Evolutionary conservation across 2,113 vertebrate species (phyloP).

Genomic region (Labeo rohita): DNA sequence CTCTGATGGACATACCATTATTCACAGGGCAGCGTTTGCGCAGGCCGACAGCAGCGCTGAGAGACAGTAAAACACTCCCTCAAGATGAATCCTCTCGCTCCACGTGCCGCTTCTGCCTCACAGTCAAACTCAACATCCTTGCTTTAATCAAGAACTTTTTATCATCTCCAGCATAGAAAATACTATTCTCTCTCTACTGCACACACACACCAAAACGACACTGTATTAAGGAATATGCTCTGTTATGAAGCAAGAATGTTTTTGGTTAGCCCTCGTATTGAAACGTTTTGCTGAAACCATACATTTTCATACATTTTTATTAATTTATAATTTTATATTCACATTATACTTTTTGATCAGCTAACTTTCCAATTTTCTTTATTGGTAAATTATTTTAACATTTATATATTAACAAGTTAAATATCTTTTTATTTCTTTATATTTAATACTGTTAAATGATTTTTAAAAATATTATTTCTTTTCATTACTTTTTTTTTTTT

Average conservation of each 20-base stretch:
- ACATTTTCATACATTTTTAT: no score
- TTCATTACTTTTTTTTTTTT: no score
- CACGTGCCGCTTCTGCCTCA: slow-evolving; percentile 50
- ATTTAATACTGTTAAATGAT: no score
- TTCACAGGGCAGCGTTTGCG: slow-evolving; percentile 72
- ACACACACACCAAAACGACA: slow-evolving; percentile 67
- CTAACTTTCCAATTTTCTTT: no score
- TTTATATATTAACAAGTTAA: no score
- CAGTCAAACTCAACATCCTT: slow-evolving; percentile 75
- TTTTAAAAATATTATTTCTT: no score
- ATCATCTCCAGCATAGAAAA: slow-evolving; percentile 70
- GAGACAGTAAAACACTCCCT: slow-evolving; percentile 77
- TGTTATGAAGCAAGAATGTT: slow-evolving; percentile 32
- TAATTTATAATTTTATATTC: no score
- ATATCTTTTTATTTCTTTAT: no score
- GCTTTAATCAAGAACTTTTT: slow-evolving; percentile 79
- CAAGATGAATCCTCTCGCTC: slow-evolving; percentile 77
- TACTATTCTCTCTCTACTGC: slow-evolving; percentile 62
- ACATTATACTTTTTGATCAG: no score
- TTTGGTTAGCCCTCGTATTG: slow-evolving; percentile 60
- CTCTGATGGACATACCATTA: slow-evolving; percentile 81
- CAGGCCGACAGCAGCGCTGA: slow-evolving; percentile 43
- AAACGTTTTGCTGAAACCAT: slow-evolving; percentile 38
- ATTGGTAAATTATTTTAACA: no score
- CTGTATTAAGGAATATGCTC: slow-evolving; percentile 56